Percentiles rank a stretch among this genome's conserved stretches.
Evolutionary conservation across 2,888 invertebrate species (phyloP).

Genomic region (Odontocolon sp.): DNA sequence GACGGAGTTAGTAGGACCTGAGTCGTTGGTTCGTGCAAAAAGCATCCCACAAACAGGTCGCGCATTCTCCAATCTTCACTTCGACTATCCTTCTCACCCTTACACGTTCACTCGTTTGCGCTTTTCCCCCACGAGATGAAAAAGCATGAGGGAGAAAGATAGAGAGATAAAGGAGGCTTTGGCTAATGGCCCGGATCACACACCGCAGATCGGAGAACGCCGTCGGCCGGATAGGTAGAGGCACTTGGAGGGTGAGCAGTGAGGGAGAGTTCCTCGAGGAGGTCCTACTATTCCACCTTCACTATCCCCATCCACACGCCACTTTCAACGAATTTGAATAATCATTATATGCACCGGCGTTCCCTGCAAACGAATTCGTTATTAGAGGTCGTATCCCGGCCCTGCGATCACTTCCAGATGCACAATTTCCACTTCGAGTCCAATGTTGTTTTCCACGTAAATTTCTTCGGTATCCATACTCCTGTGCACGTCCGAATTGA

Average conservation of each 20-base stretch:
- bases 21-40: conserved; percentile 60
- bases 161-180: conserved; percentile 67
- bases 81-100: conserved; percentile 12
- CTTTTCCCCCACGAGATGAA: conserved; percentile 41
- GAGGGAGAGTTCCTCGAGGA: conserved; percentile 47
- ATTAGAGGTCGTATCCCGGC: conserved; percentile 60
- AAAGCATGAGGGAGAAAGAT: conserved; percentile 34
- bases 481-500: conserved; percentile 24
- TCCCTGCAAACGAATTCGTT: conserved; percentile 76
- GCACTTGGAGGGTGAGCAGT: conserved; percentile 39
- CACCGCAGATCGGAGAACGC: conserved; percentile 72
- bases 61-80: conserved; percentile 55
- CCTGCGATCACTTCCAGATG: conserved; percentile 5
- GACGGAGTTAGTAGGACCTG: conserved; percentile 74
- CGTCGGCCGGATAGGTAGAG: conserved; percentile 47
- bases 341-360: conserved; percentile 79
- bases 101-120: conserved; percentile 24
- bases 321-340: conserved; percentile 78
- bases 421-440: conserved; percentile 24
- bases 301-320: conserved; percentile 41
- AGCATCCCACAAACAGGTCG: conserved; percentile 63
- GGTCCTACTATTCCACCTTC: conserved; percentile 20
- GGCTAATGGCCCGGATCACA: conserved; percentile 79
- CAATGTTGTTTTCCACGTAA: conserved; percentile 32
- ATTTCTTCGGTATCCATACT: conserved; percentile 14